Conservation (phyloP, 2,797 vertebrate genomes). For the Aselliscus stoliczkanus region DNA sequence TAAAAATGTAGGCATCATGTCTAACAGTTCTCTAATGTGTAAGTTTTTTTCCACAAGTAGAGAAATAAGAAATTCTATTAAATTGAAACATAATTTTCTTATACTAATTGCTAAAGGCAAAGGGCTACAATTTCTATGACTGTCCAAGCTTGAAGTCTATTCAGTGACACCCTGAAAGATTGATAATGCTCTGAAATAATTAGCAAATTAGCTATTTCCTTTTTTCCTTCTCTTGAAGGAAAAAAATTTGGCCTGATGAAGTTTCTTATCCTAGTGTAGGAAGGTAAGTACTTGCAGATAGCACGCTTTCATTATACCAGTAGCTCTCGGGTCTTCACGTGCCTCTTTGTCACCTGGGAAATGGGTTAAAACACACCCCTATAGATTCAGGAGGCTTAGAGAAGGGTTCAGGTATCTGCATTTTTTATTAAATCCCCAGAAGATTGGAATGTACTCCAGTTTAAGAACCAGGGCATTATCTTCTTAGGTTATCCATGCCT, state of each 20-base stretch:
- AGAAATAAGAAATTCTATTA: background rate
- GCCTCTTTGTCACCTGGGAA: background rate
- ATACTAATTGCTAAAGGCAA: background rate
- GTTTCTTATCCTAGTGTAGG: background rate
- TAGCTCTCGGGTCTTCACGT: background rate
- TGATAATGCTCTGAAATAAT: conserved; percentile 1
- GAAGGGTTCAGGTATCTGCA: background rate
- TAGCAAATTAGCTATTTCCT: background rate
- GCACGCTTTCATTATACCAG: background rate
- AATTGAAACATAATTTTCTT: conserved; percentile 2
- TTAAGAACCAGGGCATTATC: background rate
- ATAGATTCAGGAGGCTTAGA: background rate
- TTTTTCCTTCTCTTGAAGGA: background rate
- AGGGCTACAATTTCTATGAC: background rate
- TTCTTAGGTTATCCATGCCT: background rate
- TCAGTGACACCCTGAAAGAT: background rate
- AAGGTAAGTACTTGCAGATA: background rate
- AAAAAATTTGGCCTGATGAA: background rate
- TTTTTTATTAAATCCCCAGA: background rate
- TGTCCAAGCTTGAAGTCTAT: background rate
- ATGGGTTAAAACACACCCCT: background rate
- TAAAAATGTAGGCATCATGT: background rate
- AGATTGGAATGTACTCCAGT: background rate
- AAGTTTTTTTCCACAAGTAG: background rate
- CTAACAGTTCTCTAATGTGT: background rate